A percentile compares a stretch with the other conserved stretches of the same genome.
Conservation (phyloP, 64 coral and sea anemone species). For the Orbicella faveolata region DNA sequence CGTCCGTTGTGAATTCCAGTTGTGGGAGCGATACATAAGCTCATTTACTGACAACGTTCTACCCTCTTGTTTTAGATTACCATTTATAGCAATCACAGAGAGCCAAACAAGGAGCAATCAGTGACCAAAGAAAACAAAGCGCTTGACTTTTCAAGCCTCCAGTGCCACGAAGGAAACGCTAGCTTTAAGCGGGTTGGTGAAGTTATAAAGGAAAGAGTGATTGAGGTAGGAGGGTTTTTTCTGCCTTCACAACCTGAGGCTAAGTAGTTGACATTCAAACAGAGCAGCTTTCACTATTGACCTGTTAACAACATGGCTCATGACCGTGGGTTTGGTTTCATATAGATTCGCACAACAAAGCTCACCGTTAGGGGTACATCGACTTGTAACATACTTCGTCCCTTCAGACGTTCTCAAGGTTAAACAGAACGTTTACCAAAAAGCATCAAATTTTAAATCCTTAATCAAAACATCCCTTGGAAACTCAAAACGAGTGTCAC, state of each 20-base stretch:
- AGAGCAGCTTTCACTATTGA: neutral
- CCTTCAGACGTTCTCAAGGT: too few relatives aligned
- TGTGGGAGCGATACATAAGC: neutral
- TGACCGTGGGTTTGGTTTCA: too few relatives aligned
- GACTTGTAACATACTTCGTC: neutral
- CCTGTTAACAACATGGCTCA: too few relatives aligned
- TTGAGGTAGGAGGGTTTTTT: neutral
- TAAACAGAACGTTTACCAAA: slow-evolving; percentile 19
- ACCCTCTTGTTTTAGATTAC: slow-evolving; percentile 1
- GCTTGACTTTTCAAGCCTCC: neutral
- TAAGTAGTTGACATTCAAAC: neutral
- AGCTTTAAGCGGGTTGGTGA: neutral
- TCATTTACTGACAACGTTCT: neutral
- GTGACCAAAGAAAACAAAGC: too few relatives aligned
- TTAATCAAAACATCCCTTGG: slow-evolving; percentile 17
- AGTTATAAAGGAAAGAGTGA: neutral
- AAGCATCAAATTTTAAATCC: slow-evolving; percentile 23
- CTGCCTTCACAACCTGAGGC: neutral
- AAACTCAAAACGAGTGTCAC: neutral
- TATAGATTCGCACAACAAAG: too few relatives aligned
- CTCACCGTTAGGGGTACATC: neutral
- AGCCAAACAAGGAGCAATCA: neutral
- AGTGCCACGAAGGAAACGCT: neutral
- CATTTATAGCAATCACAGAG: neutral
- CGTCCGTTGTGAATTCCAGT: slow-evolving; percentile 1